Conservation (phyloP, 1,140 invertebrate genomes). For the Ptiloglossa arizonensis region DNA sequence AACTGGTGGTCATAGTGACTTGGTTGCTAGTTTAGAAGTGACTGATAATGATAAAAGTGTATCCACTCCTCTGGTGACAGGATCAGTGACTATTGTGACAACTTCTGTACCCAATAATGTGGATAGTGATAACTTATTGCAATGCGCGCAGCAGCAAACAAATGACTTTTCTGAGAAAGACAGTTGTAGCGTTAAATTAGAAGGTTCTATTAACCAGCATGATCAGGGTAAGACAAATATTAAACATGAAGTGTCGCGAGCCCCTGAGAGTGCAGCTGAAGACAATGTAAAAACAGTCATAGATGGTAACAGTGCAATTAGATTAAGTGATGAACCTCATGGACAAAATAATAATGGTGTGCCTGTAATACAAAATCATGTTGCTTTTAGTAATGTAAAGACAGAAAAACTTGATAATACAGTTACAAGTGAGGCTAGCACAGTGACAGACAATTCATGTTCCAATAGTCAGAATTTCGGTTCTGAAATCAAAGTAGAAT, state of each 20-base stretch:
- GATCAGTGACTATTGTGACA: conserved; percentile 63
- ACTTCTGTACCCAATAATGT: conserved; percentile 54
- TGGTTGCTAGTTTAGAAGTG: conserved; percentile 54
- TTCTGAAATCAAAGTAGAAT: conserved; percentile 67
- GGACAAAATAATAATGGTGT: conserved; percentile 77
- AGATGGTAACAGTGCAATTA: conserved; percentile 65
- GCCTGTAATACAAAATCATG: conserved; percentile 79
- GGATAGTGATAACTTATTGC: conserved; percentile 73
- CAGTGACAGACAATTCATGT: conserved; percentile 48
- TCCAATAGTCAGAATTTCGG: conserved; percentile 59
- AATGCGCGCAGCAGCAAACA: conserved; percentile 67
- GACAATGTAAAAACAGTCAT: conserved; percentile 53
- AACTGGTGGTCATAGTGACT: conserved; percentile 62
- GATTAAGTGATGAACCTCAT: conserved; percentile 68
- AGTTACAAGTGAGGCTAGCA: conserved; percentile 45
- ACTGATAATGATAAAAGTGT: conserved; percentile 56
- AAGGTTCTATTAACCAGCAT: conserved; percentile 63
- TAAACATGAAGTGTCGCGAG: conserved; percentile 56
- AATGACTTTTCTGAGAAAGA: conserved; percentile 65
- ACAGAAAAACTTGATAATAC: conserved; percentile 66
- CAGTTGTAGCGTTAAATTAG: conserved; percentile 66
- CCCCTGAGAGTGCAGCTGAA: conserved; percentile 55
- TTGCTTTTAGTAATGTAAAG: conserved; percentile 73
- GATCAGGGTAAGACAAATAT: conserved; percentile 65
- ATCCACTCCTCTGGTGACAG: conserved; percentile 65